These are phyloP conservation scores for Clarias macrocephalus DNA, from an alignment of 2,113 vertebrate genomes.

Conservation along the genomic window DNA sequence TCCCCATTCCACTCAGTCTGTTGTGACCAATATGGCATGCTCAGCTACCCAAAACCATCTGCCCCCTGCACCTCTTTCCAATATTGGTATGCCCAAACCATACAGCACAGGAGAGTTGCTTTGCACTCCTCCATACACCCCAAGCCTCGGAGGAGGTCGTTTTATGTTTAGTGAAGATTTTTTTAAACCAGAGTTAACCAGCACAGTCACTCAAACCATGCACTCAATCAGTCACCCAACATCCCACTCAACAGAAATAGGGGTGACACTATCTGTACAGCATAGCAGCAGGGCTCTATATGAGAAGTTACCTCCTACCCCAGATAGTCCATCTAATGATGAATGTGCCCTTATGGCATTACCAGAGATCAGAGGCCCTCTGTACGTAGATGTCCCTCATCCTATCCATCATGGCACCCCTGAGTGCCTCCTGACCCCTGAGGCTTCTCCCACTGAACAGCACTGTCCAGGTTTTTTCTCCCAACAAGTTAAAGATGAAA, in stretches of 20 bases:
- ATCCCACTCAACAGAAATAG: constrained; percentile 27
- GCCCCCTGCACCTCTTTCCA: constrained; percentile 32
- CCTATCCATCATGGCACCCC: constrained; percentile 58
- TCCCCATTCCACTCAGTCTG: constrained; percentile 16
- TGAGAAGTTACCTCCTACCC: constrained; percentile 77
- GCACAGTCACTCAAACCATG: constrained; percentile 4
- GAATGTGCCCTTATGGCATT: constrained; percentile 74
- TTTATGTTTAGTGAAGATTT: constrained; percentile 68
- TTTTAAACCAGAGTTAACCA: constrained; percentile 40
- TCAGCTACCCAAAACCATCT: constrained; percentile 14
- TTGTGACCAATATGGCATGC: constrained; percentile 4
- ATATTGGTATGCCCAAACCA: constrained; percentile 16
- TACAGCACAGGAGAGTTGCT: constrained; percentile 54
- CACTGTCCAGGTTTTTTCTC: constrained; percentile 63
- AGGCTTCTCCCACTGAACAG: constrained; percentile 75
- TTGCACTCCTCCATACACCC: constrained; percentile 73
- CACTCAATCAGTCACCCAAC: neutral
- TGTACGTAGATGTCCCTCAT: constrained; percentile 74
- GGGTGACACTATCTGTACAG: constrained; percentile 66
- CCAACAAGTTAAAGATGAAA: constrained; percentile 63
- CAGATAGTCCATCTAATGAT: constrained; percentile 73
- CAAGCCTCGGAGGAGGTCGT: constrained; percentile 57
- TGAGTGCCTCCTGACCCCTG: constrained; percentile 77
- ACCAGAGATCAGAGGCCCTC: constrained; percentile 73
- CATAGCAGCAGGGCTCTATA: constrained; percentile 70